phyloP scores from a whole-genome alignment of 2,888 invertebrate genomes.

The Acanthosoma haemorrhoidale region DNA sequence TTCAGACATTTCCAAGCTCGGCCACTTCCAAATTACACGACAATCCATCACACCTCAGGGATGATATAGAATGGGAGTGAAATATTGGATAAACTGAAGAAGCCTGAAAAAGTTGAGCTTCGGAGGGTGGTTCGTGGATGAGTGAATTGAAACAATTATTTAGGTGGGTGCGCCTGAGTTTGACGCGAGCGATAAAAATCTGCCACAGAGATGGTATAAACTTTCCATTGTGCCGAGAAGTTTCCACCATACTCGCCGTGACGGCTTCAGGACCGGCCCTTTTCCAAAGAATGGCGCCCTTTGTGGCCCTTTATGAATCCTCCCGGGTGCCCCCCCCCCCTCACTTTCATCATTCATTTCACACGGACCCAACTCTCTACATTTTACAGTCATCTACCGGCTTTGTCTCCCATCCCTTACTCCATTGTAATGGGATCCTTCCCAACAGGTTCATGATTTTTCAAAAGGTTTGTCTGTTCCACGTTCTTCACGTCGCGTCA shows the following conservation, averaged over 20 bases:
- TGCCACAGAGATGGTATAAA: neutral
- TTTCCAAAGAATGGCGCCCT: neutral
- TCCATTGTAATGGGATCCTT: no score
- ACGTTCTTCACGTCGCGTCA: no score
- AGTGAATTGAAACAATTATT: neutral
- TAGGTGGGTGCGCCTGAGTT: neutral
- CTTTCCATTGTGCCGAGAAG: neutral
- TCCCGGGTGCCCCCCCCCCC: no score
- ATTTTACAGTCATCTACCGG: no score
- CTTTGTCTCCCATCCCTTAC: no score
- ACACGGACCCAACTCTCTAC: no score
- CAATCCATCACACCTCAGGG: neutral
- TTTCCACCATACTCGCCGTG: neutral
- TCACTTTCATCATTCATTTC: neutral
- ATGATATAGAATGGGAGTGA: neutral
- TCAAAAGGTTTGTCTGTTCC: no score
- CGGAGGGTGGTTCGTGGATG: neutral
- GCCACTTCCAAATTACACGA: no score
- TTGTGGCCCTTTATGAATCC: neutral
- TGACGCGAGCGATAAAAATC: slow-evolving; percentile 7
- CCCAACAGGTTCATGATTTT: no score
- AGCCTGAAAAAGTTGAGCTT: neutral
- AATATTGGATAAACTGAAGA: neutral
- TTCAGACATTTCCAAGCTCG: no score
- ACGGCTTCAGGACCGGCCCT: neutral